These are phyloP conservation scores for Aethina tumida DNA, from an alignment of 1,140 invertebrate species.

Conservation along the genomic window DNA sequence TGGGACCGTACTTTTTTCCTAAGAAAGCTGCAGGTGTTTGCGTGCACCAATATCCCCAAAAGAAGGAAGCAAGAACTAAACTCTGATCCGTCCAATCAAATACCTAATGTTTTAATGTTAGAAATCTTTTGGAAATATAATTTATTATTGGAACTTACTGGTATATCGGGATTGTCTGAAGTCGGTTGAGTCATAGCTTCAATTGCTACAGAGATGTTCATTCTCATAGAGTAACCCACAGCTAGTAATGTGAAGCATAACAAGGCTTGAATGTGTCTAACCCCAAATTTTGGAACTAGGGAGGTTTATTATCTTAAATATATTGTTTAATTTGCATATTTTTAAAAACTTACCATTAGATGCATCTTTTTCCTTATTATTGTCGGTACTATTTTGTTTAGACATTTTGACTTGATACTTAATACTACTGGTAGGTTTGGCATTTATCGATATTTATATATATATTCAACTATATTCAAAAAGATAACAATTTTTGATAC, in stretches of 20 bases:
- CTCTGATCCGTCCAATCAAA: slow-evolving; percentile 41
- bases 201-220: slow-evolving; percentile 21
- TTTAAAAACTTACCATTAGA: too few species aligned
- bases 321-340: too few species aligned
- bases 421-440: too few species aligned
- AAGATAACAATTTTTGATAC: too few species aligned
- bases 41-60: slow-evolving; percentile 48
- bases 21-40: slow-evolving; percentile 57
- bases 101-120: slow-evolving; percentile 21
- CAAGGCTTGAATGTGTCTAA: slow-evolving; percentile 14
- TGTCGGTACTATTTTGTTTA: too few species aligned
- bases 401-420: too few species aligned
- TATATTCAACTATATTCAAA: too few species aligned
- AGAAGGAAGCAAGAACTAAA: slow-evolving; percentile 53
- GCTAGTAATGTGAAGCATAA: slow-evolving; percentile 15
- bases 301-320: too few species aligned
- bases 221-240: slow-evolving; percentile 19
- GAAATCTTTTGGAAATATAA: slow-evolving; percentile 1
- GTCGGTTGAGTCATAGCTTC: slow-evolving; percentile 22
- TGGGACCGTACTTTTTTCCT: slow-evolving; percentile 51
- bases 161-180: slow-evolving; percentile 10
- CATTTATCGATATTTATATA: too few species aligned
- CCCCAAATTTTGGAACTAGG: slow-evolving; percentile 8
- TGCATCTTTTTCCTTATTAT: too few species aligned
- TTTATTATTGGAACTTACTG: slow-evolving; percentile 10